A percentile compares a stretch with the other conserved stretches of the same genome.
Evolutionary conservation across 2,888 invertebrate species (phyloP).

Genomic region (Apoda limacodes): DNA sequence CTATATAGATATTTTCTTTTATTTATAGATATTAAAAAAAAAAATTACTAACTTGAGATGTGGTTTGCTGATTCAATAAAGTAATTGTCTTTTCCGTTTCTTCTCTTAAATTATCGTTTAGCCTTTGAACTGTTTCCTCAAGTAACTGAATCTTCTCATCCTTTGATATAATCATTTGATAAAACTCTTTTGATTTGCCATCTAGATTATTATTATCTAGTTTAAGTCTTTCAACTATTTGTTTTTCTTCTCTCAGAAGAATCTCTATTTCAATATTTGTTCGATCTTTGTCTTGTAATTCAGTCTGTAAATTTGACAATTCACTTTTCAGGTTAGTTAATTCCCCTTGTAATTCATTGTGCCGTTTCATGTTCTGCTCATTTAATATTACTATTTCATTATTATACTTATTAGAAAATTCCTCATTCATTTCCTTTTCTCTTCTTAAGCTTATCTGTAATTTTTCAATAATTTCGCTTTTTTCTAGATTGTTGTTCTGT

Average conservation of each 20-base stretch:
- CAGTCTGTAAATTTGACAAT: conserved; percentile 27
- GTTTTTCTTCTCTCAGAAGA: not conserved
- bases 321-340: no score
- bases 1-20: no score
- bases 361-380: conserved; percentile 24
- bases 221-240: not conserved
- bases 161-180: no score
- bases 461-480: conserved; percentile 43
- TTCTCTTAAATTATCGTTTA: no score
- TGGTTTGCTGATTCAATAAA: no score
- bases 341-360: conserved; percentile 28
- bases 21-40: no score
- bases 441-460: conserved; percentile 36
- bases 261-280: not conserved
- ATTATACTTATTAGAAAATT: conserved; percentile 30
- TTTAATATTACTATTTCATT: conserved; percentile 27
- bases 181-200: not conserved
- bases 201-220: not conserved
- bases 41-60: no score
- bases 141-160: no score
- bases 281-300: conserved; percentile 21
- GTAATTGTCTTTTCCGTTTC: no score
- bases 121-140: no score
- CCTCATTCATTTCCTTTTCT: conserved; percentile 32
- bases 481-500: conserved; percentile 44